Evolutionary conservation across 2,797 vertebrate species (phyloP).

Genomic region (Tenualosa ilisha): DNA sequence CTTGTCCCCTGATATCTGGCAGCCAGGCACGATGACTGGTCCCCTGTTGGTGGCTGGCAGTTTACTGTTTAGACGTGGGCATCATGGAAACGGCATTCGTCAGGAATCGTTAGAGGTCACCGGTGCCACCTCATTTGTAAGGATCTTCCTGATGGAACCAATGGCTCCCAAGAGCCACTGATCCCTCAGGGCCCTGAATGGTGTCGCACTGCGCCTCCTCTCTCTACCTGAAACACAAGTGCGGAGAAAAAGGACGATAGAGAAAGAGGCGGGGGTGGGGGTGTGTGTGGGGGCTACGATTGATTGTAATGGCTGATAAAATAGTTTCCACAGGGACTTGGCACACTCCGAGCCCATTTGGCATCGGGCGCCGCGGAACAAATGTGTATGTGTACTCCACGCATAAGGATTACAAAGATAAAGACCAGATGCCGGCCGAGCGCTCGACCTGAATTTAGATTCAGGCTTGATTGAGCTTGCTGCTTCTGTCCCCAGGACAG

Average conservation of each 20-base stretch:
- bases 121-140: not conserved
- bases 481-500: slow-evolving; percentile 4
- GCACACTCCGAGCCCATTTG: slow-evolving; percentile 49
- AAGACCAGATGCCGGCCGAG: slow-evolving; percentile 52
- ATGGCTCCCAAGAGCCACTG: not conserved
- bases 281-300: slow-evolving; percentile 30
- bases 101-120: not conserved
- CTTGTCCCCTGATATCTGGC: not conserved
- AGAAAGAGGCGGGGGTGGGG: not conserved
- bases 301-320: slow-evolving; percentile 58
- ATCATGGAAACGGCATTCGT: not conserved
- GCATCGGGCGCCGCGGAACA: slow-evolving; percentile 49
- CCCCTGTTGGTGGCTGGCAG: not conserved
- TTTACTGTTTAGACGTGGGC: not conserved
- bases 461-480: slow-evolving; percentile 29
- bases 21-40: not conserved
- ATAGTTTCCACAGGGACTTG: slow-evolving; percentile 58
- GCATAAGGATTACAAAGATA: slow-evolving; percentile 55
- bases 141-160: not conserved
- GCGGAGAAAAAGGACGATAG: not conserved
- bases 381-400: slow-evolving; percentile 53
- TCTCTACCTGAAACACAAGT: not conserved
- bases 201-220: not conserved
- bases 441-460: slow-evolving; percentile 45
- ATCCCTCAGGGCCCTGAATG: not conserved